Conservation (phyloP, 2,888 invertebrate species). For the Julus scanicus region DNA sequence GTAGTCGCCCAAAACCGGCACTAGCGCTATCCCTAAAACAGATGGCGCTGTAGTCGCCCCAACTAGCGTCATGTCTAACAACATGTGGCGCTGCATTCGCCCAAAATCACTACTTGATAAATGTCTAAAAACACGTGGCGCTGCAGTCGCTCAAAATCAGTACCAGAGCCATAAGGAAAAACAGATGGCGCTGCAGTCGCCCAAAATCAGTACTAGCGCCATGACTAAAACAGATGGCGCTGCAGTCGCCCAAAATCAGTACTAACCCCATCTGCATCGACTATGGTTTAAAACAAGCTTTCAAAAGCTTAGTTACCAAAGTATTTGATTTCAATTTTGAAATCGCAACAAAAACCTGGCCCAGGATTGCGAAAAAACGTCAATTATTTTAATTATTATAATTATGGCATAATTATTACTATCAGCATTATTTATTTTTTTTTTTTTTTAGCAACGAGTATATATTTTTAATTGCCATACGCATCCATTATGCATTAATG, state of each 20-base stretch:
- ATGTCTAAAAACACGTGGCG: too few relatives aligned
- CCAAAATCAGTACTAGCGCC: too few relatives aligned
- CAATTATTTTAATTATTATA: constrained; percentile 43
- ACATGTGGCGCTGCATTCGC: too few relatives aligned
- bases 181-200: too few relatives aligned
- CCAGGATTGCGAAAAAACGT: constrained; percentile 5
- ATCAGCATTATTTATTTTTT: neutral
- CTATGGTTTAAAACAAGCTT: neutral
- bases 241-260: too few relatives aligned
- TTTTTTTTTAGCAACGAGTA: neutral
- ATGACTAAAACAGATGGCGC: too few relatives aligned
- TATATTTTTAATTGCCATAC: constrained; percentile 41
- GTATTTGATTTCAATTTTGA: neutral
- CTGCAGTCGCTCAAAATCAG: too few relatives aligned
- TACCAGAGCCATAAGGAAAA: too few relatives aligned
- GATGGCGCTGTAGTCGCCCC: too few relatives aligned
- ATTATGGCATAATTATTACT: constrained; percentile 17
- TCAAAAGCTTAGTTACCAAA: neutral
- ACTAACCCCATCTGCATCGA: neutral
- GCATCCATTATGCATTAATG: constrained; percentile 47
- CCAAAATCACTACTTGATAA: neutral
- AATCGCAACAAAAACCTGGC: neutral
- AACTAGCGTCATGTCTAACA: too few relatives aligned
- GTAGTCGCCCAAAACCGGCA: too few relatives aligned
- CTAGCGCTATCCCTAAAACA: too few relatives aligned